Percentiles rank a stretch among this genome's conserved stretches.
phyloP scores from a whole-genome alignment of 1,140 invertebrate species.

The Carposina sasakii region DNA sequence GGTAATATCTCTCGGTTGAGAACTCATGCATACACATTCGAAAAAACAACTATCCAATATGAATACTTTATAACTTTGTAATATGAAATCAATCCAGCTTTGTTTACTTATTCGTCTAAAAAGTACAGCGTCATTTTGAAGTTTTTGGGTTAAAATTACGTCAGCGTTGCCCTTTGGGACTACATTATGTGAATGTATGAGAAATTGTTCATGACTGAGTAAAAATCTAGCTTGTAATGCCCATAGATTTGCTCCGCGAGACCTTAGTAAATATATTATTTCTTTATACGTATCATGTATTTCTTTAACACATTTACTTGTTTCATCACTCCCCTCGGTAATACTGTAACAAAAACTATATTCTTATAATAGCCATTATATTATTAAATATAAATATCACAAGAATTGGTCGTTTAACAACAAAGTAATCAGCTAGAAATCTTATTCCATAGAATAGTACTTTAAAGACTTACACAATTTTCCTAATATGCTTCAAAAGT shows the following conservation, averaged over 20 bases:
- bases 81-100: constrained; percentile 61
- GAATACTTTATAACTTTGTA: constrained; percentile 64
- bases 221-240: constrained; percentile 51
- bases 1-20: constrained; percentile 42
- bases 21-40: constrained; percentile 52
- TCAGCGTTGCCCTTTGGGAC: constrained; percentile 47
- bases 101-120: constrained; percentile 59
- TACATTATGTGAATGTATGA: constrained; percentile 36
- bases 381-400: too few species aligned
- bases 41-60: constrained; percentile 62
- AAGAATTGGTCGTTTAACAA: too few species aligned
- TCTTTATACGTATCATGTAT: constrained; percentile 56
- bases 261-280: constrained; percentile 48
- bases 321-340: constrained; percentile 34
- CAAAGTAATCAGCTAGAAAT: too few species aligned
- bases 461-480: constrained; percentile 42
- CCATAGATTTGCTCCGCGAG: constrained; percentile 51
- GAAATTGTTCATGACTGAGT: constrained; percentile 56
- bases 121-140: constrained; percentile 36
- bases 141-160: constrained; percentile 37
- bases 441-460: too few species aligned
- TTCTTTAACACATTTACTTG: constrained; percentile 49
- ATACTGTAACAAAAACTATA: constrained; percentile 36
- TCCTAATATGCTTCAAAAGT: constrained; percentile 52
- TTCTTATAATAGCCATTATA: too few species aligned